These are phyloP conservation scores for Archips crataeganus DNA, from an alignment of 2,888 invertebrate species.

Conservation along the genomic window DNA sequence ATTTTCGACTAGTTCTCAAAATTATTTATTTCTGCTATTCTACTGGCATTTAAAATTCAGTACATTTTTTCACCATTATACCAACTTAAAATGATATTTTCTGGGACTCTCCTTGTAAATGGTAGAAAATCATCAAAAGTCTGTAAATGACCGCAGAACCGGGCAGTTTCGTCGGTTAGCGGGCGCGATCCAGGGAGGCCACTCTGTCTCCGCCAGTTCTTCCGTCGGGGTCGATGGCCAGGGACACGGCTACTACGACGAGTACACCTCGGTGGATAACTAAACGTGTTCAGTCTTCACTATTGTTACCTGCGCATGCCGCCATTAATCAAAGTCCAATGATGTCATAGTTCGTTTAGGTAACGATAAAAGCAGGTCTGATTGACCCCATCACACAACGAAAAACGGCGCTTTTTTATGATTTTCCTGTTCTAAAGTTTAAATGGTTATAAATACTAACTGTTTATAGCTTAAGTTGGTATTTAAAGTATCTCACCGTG, in stretches of 20 bases:
- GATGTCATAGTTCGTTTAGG: neutral
- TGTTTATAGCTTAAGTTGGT: too few species aligned
- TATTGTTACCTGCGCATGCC: neutral
- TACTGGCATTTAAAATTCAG: too few species aligned
- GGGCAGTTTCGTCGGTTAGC: constrained; percentile 56
- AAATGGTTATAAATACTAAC: neutral
- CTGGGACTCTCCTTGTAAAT: too few species aligned
- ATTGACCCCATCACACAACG: neutral
- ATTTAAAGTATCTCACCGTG: too few species aligned
- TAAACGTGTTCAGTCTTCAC: constrained; percentile 27
- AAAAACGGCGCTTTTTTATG: neutral
- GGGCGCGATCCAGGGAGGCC: constrained; percentile 52
- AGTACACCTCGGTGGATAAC: constrained; percentile 56
- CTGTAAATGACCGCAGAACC: constrained; percentile 49
- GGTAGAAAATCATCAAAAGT: neutral
- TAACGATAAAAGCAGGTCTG: neutral
- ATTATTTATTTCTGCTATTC: too few species aligned
- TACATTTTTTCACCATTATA: too few species aligned
- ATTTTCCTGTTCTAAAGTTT: neutral
- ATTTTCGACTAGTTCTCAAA: too few species aligned
- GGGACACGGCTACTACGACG: constrained; percentile 66
- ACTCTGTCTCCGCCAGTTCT: constrained; percentile 60
- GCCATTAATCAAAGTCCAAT: neutral
- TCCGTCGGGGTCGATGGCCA: constrained; percentile 61
- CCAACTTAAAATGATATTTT: too few species aligned